Base-by-base conservation (phyloP, 2,888 invertebrate species). In the Crioceris asparagi region DNA sequence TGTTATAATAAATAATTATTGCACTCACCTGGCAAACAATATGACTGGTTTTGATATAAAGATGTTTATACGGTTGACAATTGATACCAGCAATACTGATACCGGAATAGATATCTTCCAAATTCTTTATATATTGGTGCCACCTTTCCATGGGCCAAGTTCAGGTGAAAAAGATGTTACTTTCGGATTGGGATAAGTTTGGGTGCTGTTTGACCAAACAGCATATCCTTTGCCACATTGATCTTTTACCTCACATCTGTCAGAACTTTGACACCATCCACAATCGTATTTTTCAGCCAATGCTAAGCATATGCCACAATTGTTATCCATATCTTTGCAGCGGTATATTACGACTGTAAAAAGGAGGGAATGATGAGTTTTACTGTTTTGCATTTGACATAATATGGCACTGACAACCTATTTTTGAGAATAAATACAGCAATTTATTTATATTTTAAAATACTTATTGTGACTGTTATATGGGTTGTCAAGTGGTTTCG, bases 221-320 rank as follows among this genome's bases (percentile, higher is more conserved):
- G 71, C 72, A 46, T 69, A 75, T 48, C 66, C 74, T 52, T 72
- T 70, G 43, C 83, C 86, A 60, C 92, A 93, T 60, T 91, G 88
- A 49, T 87, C 86, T 59, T 83, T 83, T 17, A 92, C 91, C 67
- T 91, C 88, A 62, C 93, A 94, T 36, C 84, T 75, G 59, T 87
- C 84, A 1, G 87, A 86, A 39, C 86, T 86, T 60, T 88, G 87
- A 61, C 94, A 96, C 96, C 96, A 96, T 33, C 94, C 94, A 65
- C 96, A 96, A 39, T 83, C 83, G 62, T 88, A 94, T 61, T 91
- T 91, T 55, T 86, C 83, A 3, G 86, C 80, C 42, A 92, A 71
- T 17, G 90, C 91, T 54, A 97, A 69, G 63, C 98, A 98, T 73
- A 88, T 85, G 3, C 97, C 97, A 66, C 97, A 98, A 64, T 94